These are phyloP conservation scores for Strix uralensis DNA, from an alignment of 2,113 vertebrate genomes.

Conservation along the genomic window DNA sequence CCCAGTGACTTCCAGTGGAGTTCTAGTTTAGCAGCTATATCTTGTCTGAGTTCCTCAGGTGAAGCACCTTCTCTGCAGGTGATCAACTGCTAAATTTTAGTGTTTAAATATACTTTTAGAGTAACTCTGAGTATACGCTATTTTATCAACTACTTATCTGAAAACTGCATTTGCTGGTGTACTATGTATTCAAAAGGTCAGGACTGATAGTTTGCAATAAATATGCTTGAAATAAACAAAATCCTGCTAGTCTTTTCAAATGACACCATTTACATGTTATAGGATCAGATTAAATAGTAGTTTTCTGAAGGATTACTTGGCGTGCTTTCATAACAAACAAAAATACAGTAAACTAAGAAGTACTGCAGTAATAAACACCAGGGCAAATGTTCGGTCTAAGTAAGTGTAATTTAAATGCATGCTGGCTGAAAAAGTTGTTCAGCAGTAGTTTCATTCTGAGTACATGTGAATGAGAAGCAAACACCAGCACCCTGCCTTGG, in stretches of 20 bases:
- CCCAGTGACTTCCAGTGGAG: conserved; percentile 80
- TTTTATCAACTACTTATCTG: neutral
- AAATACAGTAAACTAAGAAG: neutral
- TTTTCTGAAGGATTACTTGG: neutral
- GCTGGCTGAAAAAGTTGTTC: neutral
- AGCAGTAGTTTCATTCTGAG: neutral
- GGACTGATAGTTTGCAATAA: neutral
- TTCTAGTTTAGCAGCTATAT: conserved; percentile 85
- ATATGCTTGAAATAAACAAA: neutral
- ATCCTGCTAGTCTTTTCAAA: neutral
- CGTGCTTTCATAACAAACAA: neutral
- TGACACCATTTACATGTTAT: neutral
- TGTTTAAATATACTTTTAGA: neutral
- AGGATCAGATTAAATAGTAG: neutral
- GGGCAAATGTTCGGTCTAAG: neutral
- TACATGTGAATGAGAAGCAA: neutral
- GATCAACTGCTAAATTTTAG: neutral
- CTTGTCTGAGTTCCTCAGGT: conserved; percentile 65
- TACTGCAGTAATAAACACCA: neutral
- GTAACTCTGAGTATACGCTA: neutral
- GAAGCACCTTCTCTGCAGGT: conserved; percentile 83
- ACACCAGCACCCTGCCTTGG: neutral
- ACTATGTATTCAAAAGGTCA: neutral
- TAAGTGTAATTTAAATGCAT: neutral
- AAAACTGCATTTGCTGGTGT: neutral